Conservation (phyloP, 2,888 invertebrate species). For the Alloscopus bannaensis region DNA sequence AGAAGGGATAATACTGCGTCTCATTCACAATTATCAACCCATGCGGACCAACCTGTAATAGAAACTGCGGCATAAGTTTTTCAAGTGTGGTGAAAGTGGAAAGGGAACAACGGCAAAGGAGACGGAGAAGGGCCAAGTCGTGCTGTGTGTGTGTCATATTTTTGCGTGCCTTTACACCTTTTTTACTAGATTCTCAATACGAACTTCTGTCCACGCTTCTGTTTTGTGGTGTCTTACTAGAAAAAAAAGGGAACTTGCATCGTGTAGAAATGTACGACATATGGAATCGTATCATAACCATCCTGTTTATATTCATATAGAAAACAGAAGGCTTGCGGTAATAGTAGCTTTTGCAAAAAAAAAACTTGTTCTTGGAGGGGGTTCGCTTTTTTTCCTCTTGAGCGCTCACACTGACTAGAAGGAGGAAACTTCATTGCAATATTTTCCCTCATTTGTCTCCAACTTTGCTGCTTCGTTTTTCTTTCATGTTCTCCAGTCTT, state of each 20-base stretch:
- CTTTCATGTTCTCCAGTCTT: too few relatives aligned
- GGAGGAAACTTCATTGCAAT: slow-evolving; percentile 50
- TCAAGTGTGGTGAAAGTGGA: slow-evolving; percentile 40
- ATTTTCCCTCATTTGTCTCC: slow-evolving; percentile 52
- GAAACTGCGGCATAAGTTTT: slow-evolving; percentile 57
- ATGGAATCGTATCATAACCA: too few relatives aligned
- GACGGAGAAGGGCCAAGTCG: slow-evolving; percentile 51
- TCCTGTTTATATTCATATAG: too few relatives aligned
- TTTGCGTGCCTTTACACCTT: slow-evolving; percentile 62
- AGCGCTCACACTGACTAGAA: slow-evolving; percentile 17
- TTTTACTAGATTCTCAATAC: slow-evolving; percentile 38
- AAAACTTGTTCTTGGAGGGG: slow-evolving; percentile 30
- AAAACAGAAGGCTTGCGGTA: background rate
- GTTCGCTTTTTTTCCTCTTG: slow-evolving; percentile 15
- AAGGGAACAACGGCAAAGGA: slow-evolving; percentile 12
- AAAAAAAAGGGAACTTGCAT: slow-evolving; percentile 7
- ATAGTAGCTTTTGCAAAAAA: slow-evolving; percentile 14
- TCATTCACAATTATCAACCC: too few relatives aligned
- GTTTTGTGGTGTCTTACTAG: background rate
- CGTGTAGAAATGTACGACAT: background rate
- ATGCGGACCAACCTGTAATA: too few relatives aligned
- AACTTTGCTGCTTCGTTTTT: slow-evolving; percentile 25
- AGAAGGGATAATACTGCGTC: too few relatives aligned
- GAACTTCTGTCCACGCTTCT: background rate
- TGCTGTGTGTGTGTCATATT: slow-evolving; percentile 56